Percentiles rank a stretch among this genome's conserved stretches.
Evolutionary conservation across 2,888 invertebrate genomes (phyloP).

Genomic region (Luperina nickerlii): DNA sequence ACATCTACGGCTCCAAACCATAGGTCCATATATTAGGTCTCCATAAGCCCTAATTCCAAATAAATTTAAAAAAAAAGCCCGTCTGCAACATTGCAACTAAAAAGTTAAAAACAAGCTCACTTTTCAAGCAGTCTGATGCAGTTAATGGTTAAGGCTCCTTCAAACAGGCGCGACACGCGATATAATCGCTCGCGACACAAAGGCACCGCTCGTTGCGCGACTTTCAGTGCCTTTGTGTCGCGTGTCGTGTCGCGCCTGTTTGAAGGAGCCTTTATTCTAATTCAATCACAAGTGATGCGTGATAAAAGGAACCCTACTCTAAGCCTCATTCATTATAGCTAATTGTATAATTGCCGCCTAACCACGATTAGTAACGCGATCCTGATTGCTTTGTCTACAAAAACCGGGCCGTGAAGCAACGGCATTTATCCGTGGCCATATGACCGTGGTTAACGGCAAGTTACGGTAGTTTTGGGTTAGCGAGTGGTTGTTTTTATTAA

Average conservation of each 20-base stretch:
- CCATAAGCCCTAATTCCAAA: not conserved
- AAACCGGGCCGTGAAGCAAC: constrained; percentile 56
- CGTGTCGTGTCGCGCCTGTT: too few relatives aligned
- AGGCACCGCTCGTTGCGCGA: too few relatives aligned
- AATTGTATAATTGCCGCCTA: constrained; percentile 84
- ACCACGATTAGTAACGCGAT: constrained; percentile 79
- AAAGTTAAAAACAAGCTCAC: too few relatives aligned
- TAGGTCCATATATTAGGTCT: not conserved
- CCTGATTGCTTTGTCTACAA: constrained; percentile 62
- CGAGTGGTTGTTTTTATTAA: constrained; percentile 36
- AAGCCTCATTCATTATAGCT: constrained; percentile 69
- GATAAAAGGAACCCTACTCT: constrained; percentile 21
- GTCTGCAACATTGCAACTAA: too few relatives aligned
- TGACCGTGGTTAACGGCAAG: constrained; percentile 42
- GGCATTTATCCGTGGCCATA: not conserved
- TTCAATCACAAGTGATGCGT: constrained; percentile 37
- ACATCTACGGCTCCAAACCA: not conserved
- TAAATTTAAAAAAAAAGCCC: not conserved
- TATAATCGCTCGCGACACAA: too few relatives aligned
- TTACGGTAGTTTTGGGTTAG: constrained; percentile 28
- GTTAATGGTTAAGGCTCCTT: too few relatives aligned
- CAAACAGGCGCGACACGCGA: too few relatives aligned
- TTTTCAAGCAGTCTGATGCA: too few relatives aligned
- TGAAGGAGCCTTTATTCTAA: not conserved
- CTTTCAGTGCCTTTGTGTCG: too few relatives aligned